Evolutionary conservation across 1,140 invertebrate genomes (phyloP), one percentile per base, ranked within the genome.

Genomic region (Leptinotarsa undecemlineata): DNA sequence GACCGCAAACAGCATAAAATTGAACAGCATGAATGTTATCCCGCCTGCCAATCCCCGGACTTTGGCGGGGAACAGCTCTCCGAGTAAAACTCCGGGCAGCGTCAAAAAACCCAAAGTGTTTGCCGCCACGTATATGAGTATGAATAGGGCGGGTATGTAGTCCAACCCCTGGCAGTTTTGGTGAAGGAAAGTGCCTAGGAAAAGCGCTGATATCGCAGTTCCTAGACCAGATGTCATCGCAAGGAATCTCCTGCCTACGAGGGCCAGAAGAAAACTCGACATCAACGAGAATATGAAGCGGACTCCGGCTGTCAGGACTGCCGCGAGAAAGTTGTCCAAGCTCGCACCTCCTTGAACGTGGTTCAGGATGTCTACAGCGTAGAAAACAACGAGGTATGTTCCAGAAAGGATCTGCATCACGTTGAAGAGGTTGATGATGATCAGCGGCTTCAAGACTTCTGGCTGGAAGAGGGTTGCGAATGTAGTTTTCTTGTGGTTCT

Each of bases 91-190:
- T 23, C 90, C 89, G 0, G 92, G 91, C 61, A 93, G 86, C 8
- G 90, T 86, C 86, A 94, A 90, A 63, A 93, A 88, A n/a, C 91
- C 90, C 19, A 91, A 79, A 0, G 92, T 93, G 79, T 93, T 94
- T 68, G 89, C 88, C 1, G 88, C 89, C 3, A 93, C 90, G 79
- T 93, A 94, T 14, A 88, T 79, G 4, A 93, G 77, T 0, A 93
- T 84, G 70, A 89, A 88, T 0, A 83, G 77, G 0, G 88, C 88
- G 0, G 89, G 84, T 2, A 91, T 80, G 14, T 87, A 85, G 17
- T 77, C 11, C 73, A 48, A 70, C 77, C 85, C 62, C 76, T 85
- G 77, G 81, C 85, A 74, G 82, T 78, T 57, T 84, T 85, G 87
- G 2, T 84, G 81, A 19, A 86, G 84, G 60, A 90, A 88, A 23